phyloP scores from a whole-genome alignment of 2,113 vertebrate genomes.

The Datnioides undecimradiatus region DNA sequence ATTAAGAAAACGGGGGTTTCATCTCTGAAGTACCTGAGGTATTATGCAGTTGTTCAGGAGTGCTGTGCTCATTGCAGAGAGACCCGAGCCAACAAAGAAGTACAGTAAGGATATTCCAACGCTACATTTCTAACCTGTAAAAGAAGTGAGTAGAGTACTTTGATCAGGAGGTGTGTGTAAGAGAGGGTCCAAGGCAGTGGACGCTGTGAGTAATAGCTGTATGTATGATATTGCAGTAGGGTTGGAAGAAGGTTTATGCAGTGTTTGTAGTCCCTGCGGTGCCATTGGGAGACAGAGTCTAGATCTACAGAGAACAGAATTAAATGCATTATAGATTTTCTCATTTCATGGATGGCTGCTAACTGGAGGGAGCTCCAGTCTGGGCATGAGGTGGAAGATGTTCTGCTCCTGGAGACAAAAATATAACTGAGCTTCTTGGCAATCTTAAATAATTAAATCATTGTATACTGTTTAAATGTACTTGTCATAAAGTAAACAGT shows the following conservation, averaged over 20 bases:
- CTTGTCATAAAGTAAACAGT: not conserved
- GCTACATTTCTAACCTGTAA: not conserved
- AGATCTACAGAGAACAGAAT: slow-evolving; percentile 75
- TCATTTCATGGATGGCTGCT: slow-evolving; percentile 82
- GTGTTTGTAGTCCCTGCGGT: slow-evolving; percentile 40
- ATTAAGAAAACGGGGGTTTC: slow-evolving; percentile 11
- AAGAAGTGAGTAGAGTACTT: not conserved
- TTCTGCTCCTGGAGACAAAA: slow-evolving; percentile 24
- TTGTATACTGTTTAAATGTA: slow-evolving; percentile 11
- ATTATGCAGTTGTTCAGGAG: slow-evolving; percentile 15
- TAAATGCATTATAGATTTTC: slow-evolving; percentile 83
- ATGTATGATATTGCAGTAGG: slow-evolving; percentile 27
- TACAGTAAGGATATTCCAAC: not conserved
- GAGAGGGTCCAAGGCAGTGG: not conserved
- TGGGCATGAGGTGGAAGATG: slow-evolving; percentile 43
- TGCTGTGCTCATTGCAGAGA: slow-evolving; percentile 23
- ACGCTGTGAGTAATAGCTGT: slow-evolving; percentile 42
- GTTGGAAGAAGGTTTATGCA: slow-evolving; percentile 50
- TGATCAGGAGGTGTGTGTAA: not conserved
- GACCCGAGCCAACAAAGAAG: not conserved
- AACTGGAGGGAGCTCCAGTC: slow-evolving; percentile 59
- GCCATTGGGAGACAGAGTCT: slow-evolving; percentile 47
- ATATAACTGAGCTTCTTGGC: slow-evolving; percentile 37
- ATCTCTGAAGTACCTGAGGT: not conserved
- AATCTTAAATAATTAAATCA: slow-evolving; percentile 43